Evolutionary conservation across 2,113 vertebrate species (phyloP), one percentile per base, ranked within the genome.

Genomic region (Bungarus multicinctus): DNA sequence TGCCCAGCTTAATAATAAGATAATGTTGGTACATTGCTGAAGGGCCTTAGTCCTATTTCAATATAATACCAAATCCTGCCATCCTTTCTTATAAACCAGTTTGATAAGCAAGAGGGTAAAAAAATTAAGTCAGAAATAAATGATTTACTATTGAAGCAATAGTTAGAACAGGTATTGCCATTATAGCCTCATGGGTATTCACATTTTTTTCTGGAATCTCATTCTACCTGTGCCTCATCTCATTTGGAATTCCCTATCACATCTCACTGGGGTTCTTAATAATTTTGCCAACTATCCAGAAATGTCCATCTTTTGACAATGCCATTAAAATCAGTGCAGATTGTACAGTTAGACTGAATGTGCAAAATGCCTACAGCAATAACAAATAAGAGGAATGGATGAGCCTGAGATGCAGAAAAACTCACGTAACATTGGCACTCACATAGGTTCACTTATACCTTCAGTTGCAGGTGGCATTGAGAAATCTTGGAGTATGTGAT

Each of bases 1-100:
- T 96, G 92, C 94, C 93, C 0, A 30, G 94, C 94, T 94, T 95
- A 25, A 94, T 95, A 93, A 95, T 81, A 74, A 74, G 45, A 90
- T 20, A 90, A 86, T 91, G 88, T 58, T 30, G 57, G 89, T 95
- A 57, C 86, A 90, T 93, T 93, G 64, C 18, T 14, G 30, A 91
- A 55, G n/a, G 93, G 69, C 50, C 12, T 50, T 25, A 90, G 81
- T 91, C 94, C 90, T n/a, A 88, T 57, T 88, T 91, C 89, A 94
- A 94, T 54, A n/a, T 69, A 55, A 96, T 30, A 45, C 9, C 89
- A 45, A 93, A 90, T 57, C 47, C 85, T 94, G 8, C 89, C 93
- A 94, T 45, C 90, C 45, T 85, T 88, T 45, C 27, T 64, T 92
- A 90, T 14, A 93, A 91, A 34, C 50, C 39, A 91, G 7, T 53